Evolutionary conservation across 1,140 invertebrate species (phyloP).

Genomic region (Bombus pyrosoma): DNA sequence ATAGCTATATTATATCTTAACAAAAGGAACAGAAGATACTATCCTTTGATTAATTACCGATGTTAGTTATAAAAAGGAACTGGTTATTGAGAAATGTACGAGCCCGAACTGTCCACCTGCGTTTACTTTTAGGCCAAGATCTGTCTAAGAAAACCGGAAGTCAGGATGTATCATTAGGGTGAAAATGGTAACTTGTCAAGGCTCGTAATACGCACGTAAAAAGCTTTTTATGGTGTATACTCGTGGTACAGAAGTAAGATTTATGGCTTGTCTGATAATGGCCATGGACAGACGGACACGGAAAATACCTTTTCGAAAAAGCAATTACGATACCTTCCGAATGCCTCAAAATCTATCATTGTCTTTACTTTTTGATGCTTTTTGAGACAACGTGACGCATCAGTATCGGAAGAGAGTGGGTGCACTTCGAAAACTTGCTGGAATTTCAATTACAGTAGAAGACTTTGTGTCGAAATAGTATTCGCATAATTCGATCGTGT

Average conservation of each 20-base stretch:
- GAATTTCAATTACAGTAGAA: slow-evolving; percentile 9
- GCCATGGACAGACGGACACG: background rate
- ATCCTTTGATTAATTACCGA: too few species aligned
- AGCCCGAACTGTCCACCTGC: background rate
- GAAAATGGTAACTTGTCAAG: slow-evolving; percentile 17
- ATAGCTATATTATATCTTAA: too few species aligned
- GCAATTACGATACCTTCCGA: background rate
- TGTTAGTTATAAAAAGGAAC: background rate
- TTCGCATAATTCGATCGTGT: background rate
- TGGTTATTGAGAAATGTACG: background rate
- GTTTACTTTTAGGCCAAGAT: slow-evolving; percentile 1
- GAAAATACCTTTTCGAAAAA: background rate
- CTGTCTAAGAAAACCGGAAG: slow-evolving; percentile 14
- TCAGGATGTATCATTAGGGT: background rate
- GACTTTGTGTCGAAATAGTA: background rate
- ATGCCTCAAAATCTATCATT: background rate
- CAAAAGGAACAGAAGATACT: too few species aligned
- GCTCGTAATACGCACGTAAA: background rate
- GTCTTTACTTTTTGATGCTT: background rate
- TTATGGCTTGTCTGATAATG: background rate
- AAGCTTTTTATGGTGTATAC: slow-evolving; percentile 28
- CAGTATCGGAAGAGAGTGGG: too few species aligned
- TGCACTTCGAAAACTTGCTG: background rate
- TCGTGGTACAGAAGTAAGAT: slow-evolving; percentile 3
- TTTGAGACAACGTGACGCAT: background rate